Base-by-base conservation (phyloP, 2,797 vertebrate genomes). In the Spizella passerina region DNA sequence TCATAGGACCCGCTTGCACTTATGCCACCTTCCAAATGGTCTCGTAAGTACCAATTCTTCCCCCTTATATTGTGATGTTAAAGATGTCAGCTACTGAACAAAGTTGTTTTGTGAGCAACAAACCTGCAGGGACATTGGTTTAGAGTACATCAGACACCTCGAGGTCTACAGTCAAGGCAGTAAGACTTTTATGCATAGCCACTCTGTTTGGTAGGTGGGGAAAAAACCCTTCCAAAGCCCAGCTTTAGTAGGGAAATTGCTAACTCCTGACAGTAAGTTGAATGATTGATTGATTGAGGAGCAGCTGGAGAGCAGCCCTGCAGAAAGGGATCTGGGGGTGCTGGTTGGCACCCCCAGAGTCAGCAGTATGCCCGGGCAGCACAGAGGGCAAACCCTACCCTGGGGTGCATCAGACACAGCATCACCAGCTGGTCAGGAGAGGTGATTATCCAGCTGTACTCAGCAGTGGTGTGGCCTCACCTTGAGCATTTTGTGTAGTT, bases 11-110 rank as follows among this genome's bases (percentile, higher is more conserved):
- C 0, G 98, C 98, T 6, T 99, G 99, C 90, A 99, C 99, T 14
- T 99, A 98, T 3, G 99, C 99, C 55, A 99, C 99, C 34, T 99
- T 95, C 96, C 99, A 99, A 95, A 98, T 99, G 96, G 98, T 99
- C 71, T 99, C 99, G 99, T 99, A 98, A 99, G 99, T 99, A 97
- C 27, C 19, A 29, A 29, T 20, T 66, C 22, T 71, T 76, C 53
- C 14, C 10, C 17, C 14, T 61, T 23, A 46, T 50, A 77, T 5
- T 30, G 17, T 84, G 63, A 14, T 78, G 65, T 56, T 88, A 73
- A 70, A 85, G 44, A 60, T 26, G 32, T 14, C 60, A 77, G 26
- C 53, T 88, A 32, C 63, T 91, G 71, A 82, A 85, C 47, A 52
- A 46, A 77, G n/a, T 75, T 60, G 20, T 70, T 90, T 72, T 70